Conservation (phyloP, 1,140 invertebrate genomes). For the Meloidogyne chitwoodi region DNA sequence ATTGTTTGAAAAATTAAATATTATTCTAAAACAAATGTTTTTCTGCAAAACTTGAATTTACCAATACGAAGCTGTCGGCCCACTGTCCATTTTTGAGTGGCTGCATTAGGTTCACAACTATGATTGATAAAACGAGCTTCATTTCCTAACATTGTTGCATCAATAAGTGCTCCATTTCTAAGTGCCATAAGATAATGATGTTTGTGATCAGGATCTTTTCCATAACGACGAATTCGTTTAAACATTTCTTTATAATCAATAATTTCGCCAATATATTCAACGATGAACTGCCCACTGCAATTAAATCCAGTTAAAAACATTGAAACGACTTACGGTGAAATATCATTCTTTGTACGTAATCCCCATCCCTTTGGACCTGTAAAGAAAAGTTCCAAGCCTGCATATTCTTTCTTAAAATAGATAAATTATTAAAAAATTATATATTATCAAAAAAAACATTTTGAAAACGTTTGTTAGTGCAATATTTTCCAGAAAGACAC, state of each 20-base stretch:
- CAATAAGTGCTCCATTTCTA: conserved; percentile 87
- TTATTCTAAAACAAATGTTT: background rate
- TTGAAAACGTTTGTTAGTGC: conserved; percentile 44
- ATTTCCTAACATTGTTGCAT: conserved; percentile 85
- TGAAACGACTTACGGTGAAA: conserved; percentile 7
- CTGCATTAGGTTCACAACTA: conserved; percentile 93
- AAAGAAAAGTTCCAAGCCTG: conserved; percentile 35
- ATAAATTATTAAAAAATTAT: conserved; percentile 3
- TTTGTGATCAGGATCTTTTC: conserved; percentile 69
- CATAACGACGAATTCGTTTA: conserved; percentile 80
- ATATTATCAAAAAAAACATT: conserved; percentile 26
- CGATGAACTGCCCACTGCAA: conserved; percentile 82
- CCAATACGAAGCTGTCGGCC: conserved; percentile 71
- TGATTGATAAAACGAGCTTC: conserved; percentile 96
- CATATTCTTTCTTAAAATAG: conserved; percentile 37
- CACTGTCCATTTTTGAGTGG: conserved; percentile 77
- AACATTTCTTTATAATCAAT: conserved; percentile 83
- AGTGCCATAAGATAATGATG: conserved; percentile 98
- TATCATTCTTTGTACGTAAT: conserved; percentile 29
- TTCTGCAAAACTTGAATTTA: conserved; percentile 69
- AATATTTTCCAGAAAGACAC: conserved; percentile 37
- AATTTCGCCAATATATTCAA: conserved; percentile 98
- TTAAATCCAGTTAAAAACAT: conserved; percentile 5
- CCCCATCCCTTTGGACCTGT: conserved; percentile 42
- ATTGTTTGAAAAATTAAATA: background rate